Conservation (phyloP, 92 coral and sea anemone genomes). For the Palythoa heliodiscus region DNA sequence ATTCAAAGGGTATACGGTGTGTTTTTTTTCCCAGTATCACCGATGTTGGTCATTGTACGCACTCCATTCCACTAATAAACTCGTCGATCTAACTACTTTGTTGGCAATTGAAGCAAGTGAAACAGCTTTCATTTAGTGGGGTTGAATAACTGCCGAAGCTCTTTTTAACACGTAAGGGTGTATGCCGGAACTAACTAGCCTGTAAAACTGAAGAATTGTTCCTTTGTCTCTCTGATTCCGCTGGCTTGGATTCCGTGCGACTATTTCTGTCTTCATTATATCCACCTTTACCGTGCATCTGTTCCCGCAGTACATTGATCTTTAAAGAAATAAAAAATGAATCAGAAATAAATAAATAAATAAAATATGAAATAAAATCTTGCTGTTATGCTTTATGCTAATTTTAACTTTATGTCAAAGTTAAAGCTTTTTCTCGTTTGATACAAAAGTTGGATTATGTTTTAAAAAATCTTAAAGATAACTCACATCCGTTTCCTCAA, state of each 20-base stretch:
- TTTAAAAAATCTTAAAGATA: background rate
- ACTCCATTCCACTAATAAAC: background rate
- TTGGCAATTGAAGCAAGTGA: background rate
- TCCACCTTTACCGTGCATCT: background rate
- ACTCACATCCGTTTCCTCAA: conserved; percentile 22
- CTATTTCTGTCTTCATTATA: background rate
- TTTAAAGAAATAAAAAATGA: background rate
- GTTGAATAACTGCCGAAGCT: background rate
- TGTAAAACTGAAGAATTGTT: background rate
- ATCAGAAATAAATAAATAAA: background rate
- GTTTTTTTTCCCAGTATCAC: too few species aligned
- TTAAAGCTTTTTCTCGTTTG: too few species aligned
- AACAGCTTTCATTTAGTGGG: background rate
- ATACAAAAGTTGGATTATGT: too few species aligned
- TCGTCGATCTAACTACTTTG: background rate
- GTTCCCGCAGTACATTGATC: background rate
- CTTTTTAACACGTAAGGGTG: background rate
- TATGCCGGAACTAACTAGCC: background rate
- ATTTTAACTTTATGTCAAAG: too few species aligned
- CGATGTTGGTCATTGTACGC: too few species aligned
- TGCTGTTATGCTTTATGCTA: too few species aligned
- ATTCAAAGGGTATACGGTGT: too few species aligned
- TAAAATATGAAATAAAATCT: too few species aligned
- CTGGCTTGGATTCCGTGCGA: background rate
- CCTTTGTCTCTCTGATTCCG: background rate